Conservation (phyloP, 1,140 invertebrate species). For the Myzus persicae region DNA sequence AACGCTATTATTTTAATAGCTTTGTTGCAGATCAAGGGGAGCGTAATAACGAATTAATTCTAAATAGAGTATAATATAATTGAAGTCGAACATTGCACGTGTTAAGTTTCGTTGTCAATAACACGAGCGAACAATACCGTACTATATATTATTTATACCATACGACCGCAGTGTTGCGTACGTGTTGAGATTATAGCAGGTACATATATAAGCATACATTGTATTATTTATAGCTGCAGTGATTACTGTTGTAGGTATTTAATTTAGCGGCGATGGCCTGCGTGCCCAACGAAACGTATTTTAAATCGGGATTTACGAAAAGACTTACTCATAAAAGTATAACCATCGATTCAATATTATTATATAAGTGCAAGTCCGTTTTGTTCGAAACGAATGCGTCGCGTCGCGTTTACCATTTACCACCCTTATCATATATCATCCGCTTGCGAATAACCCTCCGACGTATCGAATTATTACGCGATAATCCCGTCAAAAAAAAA, state of each 20-base stretch:
- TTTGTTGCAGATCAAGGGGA: background rate
- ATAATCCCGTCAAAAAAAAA: background rate
- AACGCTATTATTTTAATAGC: background rate
- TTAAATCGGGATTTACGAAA: background rate
- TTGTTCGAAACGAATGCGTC: background rate
- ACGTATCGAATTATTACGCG: constrained; percentile 2
- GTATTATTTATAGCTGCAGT: background rate
- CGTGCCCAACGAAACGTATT: background rate
- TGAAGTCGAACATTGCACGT: background rate
- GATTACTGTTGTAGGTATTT: background rate
- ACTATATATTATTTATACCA: too few species aligned
- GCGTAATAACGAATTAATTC: background rate
- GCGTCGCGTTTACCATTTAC: background rate
- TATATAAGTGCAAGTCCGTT: background rate
- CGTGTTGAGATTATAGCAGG: background rate
- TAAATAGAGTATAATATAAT: background rate
- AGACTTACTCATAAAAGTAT: background rate
- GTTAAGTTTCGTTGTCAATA: background rate
- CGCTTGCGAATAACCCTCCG: background rate
- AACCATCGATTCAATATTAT: background rate
- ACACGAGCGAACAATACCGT: background rate
- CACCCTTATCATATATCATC: background rate
- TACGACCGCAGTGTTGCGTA: background rate
- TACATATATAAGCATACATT: background rate
- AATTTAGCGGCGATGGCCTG: background rate